Base-by-base conservation (phyloP, 2,113 vertebrate species). In the Podilymbus podiceps region DNA sequence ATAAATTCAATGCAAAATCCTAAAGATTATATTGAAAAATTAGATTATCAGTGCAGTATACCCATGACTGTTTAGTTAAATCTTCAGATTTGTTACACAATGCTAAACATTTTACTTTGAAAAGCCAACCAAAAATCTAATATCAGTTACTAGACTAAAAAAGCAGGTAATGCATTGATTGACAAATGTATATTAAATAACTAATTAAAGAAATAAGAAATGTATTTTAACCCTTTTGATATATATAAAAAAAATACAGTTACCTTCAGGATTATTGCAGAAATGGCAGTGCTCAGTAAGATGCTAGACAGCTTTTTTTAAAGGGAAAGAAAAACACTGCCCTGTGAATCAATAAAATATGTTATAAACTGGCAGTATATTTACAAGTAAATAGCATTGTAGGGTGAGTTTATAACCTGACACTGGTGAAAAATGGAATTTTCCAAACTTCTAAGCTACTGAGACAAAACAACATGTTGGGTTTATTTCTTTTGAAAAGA, bases 401-500 rank as follows among this genome's bases (percentile, higher is more conserved):
- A 63, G 38, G 20, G 38, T 81, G 40, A 81, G 16, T 92, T 95
- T 96, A 89, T 89, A 90, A 90, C 72, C 46, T 87, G 63, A 66
- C 15, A 6, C 19, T 56, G 22, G 56, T 93, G 83, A 90, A 92
- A 96, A 93, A 92, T 89, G 1, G 50, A 71, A n/a, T 74, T 93
- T 92, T 92, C 35, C 35, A 22, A 82, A 63, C 40, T 92, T 87
- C 25, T 44, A 68, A 92, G 15, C 21, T 52, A 52, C 42, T 73
- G 64, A 92, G 33, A 56, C 60, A 72, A 71, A 89, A 59, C 72
- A 83, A 52, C 25, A 59, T 73, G 20, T 59, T 71, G 2, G 17
- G 19, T 73, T 95, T 93, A 84, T 93, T 90, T 92, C 79, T 88
- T 82, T 88, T 63, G 14, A 55, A 80, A 87, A 71, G 11, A 81